Evolutionary conservation across 2,797 vertebrate species (phyloP).

Genomic region (Eutrigla gurnardus): DNA sequence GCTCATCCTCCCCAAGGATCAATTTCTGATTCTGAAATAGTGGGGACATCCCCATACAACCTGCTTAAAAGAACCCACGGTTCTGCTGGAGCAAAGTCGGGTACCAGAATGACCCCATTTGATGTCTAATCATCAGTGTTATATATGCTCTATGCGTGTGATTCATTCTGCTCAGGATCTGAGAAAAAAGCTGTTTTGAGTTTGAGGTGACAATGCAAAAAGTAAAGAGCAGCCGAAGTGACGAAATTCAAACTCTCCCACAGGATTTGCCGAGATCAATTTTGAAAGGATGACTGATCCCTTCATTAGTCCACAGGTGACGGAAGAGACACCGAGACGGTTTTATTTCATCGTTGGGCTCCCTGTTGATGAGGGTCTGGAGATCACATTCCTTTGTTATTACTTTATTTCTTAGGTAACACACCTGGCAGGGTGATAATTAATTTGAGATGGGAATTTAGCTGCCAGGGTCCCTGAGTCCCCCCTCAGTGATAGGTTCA

Average conservation of each 20-base stretch:
- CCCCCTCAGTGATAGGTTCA: conserved; percentile 25
- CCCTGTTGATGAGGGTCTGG: conserved; percentile 28
- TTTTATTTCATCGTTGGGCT: conserved; percentile 53
- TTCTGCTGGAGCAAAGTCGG: not conserved
- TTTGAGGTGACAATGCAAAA: not conserved
- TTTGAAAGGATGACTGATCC: conserved; percentile 37
- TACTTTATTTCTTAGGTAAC: conserved; percentile 49
- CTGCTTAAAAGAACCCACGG: no score
- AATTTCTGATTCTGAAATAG: no score
- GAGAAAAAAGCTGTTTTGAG: conserved; percentile 1
- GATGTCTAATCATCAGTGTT: not conserved
- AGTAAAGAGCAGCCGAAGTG: conserved; percentile 14
- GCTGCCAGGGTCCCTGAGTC: conserved; percentile 26
- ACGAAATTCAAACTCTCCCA: conserved; percentile 15
- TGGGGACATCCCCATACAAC: no score
- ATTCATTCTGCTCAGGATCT: not conserved
- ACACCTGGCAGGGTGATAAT: conserved; percentile 65
- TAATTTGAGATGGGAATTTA: conserved; percentile 57
- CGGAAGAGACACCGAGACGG: not conserved
- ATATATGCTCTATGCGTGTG: not conserved
- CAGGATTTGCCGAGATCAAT: conserved; percentile 33
- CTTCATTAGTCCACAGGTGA: conserved; percentile 36
- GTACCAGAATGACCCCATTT: not conserved
- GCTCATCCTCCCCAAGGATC: no score
- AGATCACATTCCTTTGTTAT: conserved; percentile 54